Base-by-base conservation (phyloP, 2,113 vertebrate genomes). In the Cariama cristata region DNA sequence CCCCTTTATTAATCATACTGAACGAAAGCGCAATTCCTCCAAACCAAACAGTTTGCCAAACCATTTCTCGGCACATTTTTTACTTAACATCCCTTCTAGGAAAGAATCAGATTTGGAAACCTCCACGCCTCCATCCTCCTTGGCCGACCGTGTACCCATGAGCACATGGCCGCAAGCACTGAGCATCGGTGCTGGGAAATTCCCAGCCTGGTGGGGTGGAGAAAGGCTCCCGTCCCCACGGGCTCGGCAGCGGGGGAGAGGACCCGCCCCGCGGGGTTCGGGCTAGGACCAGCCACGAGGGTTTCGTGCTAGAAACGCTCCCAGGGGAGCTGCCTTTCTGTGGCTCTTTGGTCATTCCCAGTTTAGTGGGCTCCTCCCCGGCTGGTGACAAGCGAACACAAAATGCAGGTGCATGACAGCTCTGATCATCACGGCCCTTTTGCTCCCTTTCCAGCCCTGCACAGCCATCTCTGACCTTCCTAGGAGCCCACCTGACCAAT, bases 281-380 rank as follows among this genome's bases (percentile, higher is more conserved):
- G 35, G 33, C 62, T 5, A 26, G 0, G n/a, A 33, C 15, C 49
- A 87, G 23, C 42, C 44, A 67, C 0, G 0, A 67, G 18, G 7
- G 8, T 13, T 83, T 56, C 0, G 1, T 40, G 33, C 62, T 5
- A 26, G 0, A 4, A 88, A 63, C 0, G 0, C 12, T 58, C 42
- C 35, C 1, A 1, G 28, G 6, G 14, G 33, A 92, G 32, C 13
- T 1, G 3, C 28, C 23, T 35, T 79, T 21, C 71, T 38, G 13
- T 10, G 6, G 40, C 58, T 60, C 64, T 68, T n/a, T 23, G 35
- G 66, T 21, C 17, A 32, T 5, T 79, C n/a, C 75, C 38, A n/a
- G 35, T 66, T 80, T 42, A 42, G 71, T 1, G 3, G 38, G 59
- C 53, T 88, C 40, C 13, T 69, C 42, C 79, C 74, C 1, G 3